These are phyloP conservation scores for Trypoxylon attenuatum DNA, from an alignment of 2,888 invertebrate genomes.

Conservation along the genomic window DNA sequence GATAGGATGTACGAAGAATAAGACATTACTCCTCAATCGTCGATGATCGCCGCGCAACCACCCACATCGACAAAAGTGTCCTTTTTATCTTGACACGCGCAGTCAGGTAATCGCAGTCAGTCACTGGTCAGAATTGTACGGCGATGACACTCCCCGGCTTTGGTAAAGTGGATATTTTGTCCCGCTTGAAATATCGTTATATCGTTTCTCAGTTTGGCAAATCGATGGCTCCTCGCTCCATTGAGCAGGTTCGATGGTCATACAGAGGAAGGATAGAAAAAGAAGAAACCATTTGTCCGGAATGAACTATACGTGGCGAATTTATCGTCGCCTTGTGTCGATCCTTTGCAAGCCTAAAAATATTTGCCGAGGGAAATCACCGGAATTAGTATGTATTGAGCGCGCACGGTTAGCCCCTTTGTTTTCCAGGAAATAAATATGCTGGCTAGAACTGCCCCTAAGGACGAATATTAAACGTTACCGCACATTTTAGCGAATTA, in stretches of 20 bases:
- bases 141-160: background rate
- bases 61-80: background rate
- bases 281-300: slow-evolving; percentile 3
- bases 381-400: background rate
- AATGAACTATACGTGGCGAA: slow-evolving; percentile 25
- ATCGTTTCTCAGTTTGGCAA: slow-evolving; percentile 9
- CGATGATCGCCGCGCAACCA: slow-evolving; percentile 9
- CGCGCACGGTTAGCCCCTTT: background rate
- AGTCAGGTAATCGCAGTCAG: background rate
- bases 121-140: background rate
- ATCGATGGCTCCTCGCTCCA: slow-evolving; percentile 34
- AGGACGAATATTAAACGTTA: background rate
- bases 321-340: slow-evolving; percentile 31
- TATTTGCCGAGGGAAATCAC: background rate
- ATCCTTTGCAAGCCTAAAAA: slow-evolving; percentile 22
- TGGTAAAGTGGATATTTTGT: slow-evolving; percentile 9
- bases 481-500: background rate
- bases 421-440: background rate
- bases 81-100: background rate
- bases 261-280: slow-evolving; percentile 19
- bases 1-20: slow-evolving; percentile 6
- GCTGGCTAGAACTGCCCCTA: background rate
- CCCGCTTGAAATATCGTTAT: slow-evolving; percentile 22
- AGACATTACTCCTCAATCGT: slow-evolving; percentile 31
- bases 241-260: slow-evolving; percentile 29